Evolutionary conservation across 2,888 invertebrate species (phyloP).

Genomic region (Amaurobius ferox): DNA sequence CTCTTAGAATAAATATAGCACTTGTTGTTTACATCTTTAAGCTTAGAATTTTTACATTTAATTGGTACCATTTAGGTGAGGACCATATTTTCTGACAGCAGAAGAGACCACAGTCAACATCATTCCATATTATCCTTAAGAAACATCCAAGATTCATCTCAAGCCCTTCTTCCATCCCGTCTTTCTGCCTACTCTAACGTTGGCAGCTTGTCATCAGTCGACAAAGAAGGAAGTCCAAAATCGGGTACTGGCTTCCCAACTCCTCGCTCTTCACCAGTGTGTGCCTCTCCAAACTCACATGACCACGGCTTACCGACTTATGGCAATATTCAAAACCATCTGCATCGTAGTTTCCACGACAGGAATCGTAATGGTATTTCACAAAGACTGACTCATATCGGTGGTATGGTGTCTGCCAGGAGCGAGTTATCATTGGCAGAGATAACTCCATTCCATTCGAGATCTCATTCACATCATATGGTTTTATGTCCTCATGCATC

Average conservation of each 20-base stretch:
- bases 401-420: slow-evolving; percentile 69
- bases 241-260: slow-evolving; percentile 25
- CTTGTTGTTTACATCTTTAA: too few species aligned
- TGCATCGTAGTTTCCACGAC: slow-evolving; percentile 69
- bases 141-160: slow-evolving; percentile 53
- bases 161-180: slow-evolving; percentile 41
- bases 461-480: slow-evolving; percentile 69
- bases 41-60: too few species aligned
- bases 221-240: slow-evolving; percentile 34
- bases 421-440: slow-evolving; percentile 71
- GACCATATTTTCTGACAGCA: slow-evolving; percentile 44
- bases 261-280: slow-evolving; percentile 41
- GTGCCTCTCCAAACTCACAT: slow-evolving; percentile 40
- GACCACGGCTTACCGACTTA: slow-evolving; percentile 49
- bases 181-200: slow-evolving; percentile 34
- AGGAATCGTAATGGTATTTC: slow-evolving; percentile 42
- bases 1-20: too few species aligned
- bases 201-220: slow-evolving; percentile 31
- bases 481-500: slow-evolving; percentile 35
- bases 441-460: slow-evolving; percentile 60
- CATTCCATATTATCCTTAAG: slow-evolving; percentile 59
- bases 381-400: slow-evolving; percentile 66
- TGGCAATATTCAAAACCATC: slow-evolving; percentile 55
- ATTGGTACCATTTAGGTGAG: too few species aligned
- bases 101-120: slow-evolving; percentile 49